Conservation (phyloP, 1,140 invertebrate genomes). For the Diploscapter pachys region DNA sequence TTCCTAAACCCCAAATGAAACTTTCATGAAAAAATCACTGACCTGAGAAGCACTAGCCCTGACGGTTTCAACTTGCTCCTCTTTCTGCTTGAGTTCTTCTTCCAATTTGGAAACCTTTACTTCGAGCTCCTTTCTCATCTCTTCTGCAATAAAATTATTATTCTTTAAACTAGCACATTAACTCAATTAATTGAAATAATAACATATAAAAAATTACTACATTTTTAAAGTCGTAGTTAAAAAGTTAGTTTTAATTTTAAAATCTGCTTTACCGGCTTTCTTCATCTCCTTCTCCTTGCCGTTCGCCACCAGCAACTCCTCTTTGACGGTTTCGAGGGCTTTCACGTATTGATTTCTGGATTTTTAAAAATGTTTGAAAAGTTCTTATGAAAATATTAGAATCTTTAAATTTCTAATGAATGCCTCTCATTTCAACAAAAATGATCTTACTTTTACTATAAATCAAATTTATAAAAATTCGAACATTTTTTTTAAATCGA, state of each 20-base stretch:
- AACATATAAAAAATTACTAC: not conserved
- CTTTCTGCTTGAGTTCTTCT: not conserved
- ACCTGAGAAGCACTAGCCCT: not conserved
- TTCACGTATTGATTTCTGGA: too few species aligned
- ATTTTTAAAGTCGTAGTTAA: not conserved
- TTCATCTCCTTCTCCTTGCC: too few species aligned
- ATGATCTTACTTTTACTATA: not conserved
- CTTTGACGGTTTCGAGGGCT: too few species aligned
- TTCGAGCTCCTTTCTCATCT: not conserved
- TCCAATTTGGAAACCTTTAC: not conserved
- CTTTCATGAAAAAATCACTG: not conserved
- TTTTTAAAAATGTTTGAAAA: too few species aligned
- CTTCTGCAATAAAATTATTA: not conserved
- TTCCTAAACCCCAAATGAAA: too few species aligned
- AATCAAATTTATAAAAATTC: not conserved
- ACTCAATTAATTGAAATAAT: not conserved
- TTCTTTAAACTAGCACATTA: not conserved
- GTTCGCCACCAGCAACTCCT: too few species aligned
- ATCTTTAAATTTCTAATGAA: not conserved
- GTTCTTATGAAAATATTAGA: not conserved
- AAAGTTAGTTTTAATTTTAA: not conserved
- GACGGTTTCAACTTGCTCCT: not conserved
- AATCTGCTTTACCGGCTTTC: not conserved
- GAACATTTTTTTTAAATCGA: not conserved
- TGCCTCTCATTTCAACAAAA: not conserved